Base-by-base conservation (phyloP, 2,797 vertebrate genomes). In the Carduelis carduelis region DNA sequence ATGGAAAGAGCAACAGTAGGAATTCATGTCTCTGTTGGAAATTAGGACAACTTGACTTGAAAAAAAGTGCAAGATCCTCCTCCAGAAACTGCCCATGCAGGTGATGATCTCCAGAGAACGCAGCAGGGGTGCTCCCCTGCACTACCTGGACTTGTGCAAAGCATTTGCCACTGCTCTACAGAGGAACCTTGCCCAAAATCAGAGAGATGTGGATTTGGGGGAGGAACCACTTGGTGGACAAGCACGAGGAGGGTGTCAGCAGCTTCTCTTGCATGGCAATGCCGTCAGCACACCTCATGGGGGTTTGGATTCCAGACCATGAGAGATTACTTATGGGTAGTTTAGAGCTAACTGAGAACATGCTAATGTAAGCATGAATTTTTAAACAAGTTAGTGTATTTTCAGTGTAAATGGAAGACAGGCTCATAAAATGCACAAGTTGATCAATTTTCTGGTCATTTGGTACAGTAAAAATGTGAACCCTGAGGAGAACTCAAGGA, bases 401-500 rank as follows among this genome's bases (percentile, higher is more conserved):
- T 65, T 65, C 69, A 66, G 46, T 20, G 63, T 60, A 70, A 91
- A 82, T 76, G 70, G 75, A 85, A 95, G 74, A 70, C 8, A 47
- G 65, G 35, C 44, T 55, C 35, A 30, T 71, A 76, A 89, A 83
- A 92, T 79, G 93, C 83, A 79, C 68, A 87, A 94, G 78, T 35
- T 55, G 75, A 87, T 72, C 69, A 65, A 84, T 91, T 94, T 94
- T 88, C 87, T 89, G 79, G 75, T 74, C 85, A 86, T 94, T 88
- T 83, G 75, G 64, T 80, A 69, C 34, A 8, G 6, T 37, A 87
- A 94, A 96, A 96, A 89, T 0, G 2, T 74, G 79, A 88, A 64
- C 72, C 59, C 90, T 44, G 64, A 87, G 37, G 47, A 81, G 87
- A 95, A 88, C 1, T 14, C 44, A 35, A 34, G 43, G 37, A 92